Evolutionary conservation across 2,888 invertebrate species (phyloP), one percentile per base, ranked within the genome.

Genomic region (Conistra vaccinii): DNA sequence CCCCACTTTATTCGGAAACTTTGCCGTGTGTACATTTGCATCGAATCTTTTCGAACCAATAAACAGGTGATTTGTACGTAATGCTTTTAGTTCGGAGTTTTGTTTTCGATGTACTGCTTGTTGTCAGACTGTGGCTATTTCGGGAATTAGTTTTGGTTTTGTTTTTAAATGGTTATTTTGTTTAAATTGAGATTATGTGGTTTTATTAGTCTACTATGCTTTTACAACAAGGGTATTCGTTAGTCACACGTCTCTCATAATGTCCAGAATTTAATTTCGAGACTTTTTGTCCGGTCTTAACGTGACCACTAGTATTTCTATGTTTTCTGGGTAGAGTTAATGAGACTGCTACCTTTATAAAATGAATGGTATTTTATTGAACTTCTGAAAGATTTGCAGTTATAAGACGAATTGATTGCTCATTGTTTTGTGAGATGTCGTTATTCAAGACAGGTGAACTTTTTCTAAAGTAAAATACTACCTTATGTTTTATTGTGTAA

Each of bases 41-140:
- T 87, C 77, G 84, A 74, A 80, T 84, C 78, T 78, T 83, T 81
- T 82, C 72, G 63, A 78, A 79, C 70, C 78, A 81, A 81, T 82
- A 87, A 88, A 88, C 85, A 89, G 86, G 83, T 85, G 80, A 83
- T 88, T 86, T 83, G 83, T 80, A 67, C 70, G 76, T 83, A 80
- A 85, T 86, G 87, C 72, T 71, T 84, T 83, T 80, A 76, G 75
- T 87, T 83, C n/a, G 20, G 70, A 80, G 78, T 82, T 75, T 72
- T 65, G 70, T 85, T 80, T 75, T 70, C 53, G 57, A 75, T 75
- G 57, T 61, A 80, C 69, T 72, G 77, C 67, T 80, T 73, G 66
- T 76, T 81, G 74, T 55, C 60, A 62, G 3, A 42, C 58, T 61
- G 70, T 69, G 57, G 62, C 62, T 83, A 60, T 83, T 69, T 42